These are phyloP conservation scores for Polypedilum vanderplanki DNA, from an alignment of 1,140 invertebrate genomes.

Conservation along the genomic window DNA sequence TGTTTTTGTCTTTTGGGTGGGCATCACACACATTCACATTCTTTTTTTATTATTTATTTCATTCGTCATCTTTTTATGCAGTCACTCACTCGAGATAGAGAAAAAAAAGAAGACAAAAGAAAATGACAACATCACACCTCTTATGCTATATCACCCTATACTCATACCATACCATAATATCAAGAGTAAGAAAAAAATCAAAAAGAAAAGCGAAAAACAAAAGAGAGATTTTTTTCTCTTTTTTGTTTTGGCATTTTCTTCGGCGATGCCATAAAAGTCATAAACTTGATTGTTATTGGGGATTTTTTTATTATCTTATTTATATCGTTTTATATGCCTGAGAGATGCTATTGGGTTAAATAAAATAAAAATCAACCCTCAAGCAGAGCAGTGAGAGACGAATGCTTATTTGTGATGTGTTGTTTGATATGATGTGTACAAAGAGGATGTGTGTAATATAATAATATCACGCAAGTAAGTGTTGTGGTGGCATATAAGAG, in stretches of 20 bases:
- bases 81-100: not conserved
- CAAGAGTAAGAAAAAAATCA: not conserved
- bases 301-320: constrained; percentile 29
- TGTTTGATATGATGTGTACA: constrained; percentile 8
- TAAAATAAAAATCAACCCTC: constrained; percentile 22
- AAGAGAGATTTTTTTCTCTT: not conserved
- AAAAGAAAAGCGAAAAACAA: constrained; percentile 7
- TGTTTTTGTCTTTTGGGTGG: too few species aligned
- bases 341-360: constrained; percentile 19
- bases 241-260: constrained; percentile 22
- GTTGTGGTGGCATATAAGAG: not conserved
- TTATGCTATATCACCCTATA: not conserved
- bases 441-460: not conserved
- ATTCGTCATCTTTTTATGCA: too few species aligned
- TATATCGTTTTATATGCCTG: constrained; percentile 22
- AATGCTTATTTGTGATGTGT: constrained; percentile 9
- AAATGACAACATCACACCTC: not conserved
- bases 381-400: not conserved
- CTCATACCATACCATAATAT: not conserved
- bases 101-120: not conserved
- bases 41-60: too few species aligned
- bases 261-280: constrained; percentile 25
- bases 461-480: constrained; percentile 11
- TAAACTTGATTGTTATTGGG: constrained; percentile 29
- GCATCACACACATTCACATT: too few species aligned